These are phyloP conservation scores for Botrylloides violaceus DNA, from an alignment of 23 tunicate species.

Conservation along the genomic window DNA sequence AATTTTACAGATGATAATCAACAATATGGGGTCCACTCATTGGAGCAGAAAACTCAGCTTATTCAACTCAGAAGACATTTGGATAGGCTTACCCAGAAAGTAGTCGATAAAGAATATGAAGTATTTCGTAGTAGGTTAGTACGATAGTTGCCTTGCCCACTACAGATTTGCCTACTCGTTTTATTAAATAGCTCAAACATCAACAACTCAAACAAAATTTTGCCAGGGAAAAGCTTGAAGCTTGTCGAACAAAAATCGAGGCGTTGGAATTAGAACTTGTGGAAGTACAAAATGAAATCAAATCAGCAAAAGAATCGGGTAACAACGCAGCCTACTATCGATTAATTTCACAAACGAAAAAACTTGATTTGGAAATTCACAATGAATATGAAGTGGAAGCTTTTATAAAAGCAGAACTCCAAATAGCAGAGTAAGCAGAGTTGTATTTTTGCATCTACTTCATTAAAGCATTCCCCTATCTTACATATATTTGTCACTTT, in stretches of 20 bases:
- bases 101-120: conserved; percentile 50
- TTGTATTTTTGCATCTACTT: neutral
- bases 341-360: conserved; percentile 32
- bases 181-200: no score
- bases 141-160: neutral
- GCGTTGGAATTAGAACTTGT: conserved; percentile 45
- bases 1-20: neutral
- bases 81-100: conserved; percentile 52
- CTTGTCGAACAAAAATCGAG: conserved; percentile 39
- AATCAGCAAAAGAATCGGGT: conserved; percentile 18
- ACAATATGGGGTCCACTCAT: neutral
- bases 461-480: neutral
- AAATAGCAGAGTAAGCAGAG: conserved; percentile 62
- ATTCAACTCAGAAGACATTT: conserved; percentile 65
- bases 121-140: conserved; percentile 38
- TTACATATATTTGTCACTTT: neutral
- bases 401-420: conserved; percentile 23
- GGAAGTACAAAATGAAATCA: conserved; percentile 19
- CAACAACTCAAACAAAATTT: no score
- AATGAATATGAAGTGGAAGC: conserved; percentile 50
- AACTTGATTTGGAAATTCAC: conserved; percentile 46
- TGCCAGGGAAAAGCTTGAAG: conserved; percentile 71
- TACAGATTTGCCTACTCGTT: no score
- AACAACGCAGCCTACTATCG: conserved; percentile 52
- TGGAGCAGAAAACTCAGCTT: conserved; percentile 41